phyloP scores from a whole-genome alignment of 1,140 invertebrate genomes.

The Periplaneta americana region DNA sequence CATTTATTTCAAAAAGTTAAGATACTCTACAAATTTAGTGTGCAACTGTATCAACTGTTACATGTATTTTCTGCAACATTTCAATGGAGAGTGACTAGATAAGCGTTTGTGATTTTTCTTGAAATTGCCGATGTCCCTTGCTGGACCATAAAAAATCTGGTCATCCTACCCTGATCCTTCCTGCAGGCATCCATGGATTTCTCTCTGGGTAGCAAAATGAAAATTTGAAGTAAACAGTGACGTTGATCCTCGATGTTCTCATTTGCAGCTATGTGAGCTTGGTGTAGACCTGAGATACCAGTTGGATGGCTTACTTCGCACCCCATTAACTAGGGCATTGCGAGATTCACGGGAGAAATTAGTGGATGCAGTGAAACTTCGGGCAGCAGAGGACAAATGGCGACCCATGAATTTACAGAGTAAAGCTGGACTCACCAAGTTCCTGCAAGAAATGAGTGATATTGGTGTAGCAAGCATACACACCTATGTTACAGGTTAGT shows the following conservation, averaged over 20 bases:
- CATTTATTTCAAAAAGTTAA: too few relatives aligned
- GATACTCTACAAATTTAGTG: too few relatives aligned
- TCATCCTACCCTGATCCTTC: too few relatives aligned
- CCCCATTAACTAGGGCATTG: slow-evolving; percentile 55
- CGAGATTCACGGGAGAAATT: slow-evolving; percentile 67
- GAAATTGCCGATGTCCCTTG: too few relatives aligned
- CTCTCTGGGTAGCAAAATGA: too few relatives aligned
- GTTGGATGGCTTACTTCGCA: slow-evolving; percentile 69
- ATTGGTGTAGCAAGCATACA: slow-evolving; percentile 46
- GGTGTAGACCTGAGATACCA: slow-evolving; percentile 81
- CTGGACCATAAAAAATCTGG: too few relatives aligned
- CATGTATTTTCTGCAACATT: too few relatives aligned
- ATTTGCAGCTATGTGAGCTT: slow-evolving; percentile 52
- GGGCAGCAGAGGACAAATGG: slow-evolving; percentile 66
- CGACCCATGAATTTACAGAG: slow-evolving; percentile 59
- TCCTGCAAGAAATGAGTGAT: slow-evolving; percentile 49
- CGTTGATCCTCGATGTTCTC: slow-evolving; percentile 8
- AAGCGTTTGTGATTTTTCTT: too few relatives aligned
- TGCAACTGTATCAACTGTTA: too few relatives aligned
- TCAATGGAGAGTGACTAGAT: too few relatives aligned
- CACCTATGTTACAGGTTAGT: slow-evolving; percentile 47
- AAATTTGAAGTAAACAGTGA: too few relatives aligned
- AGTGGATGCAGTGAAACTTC: slow-evolving; percentile 64
- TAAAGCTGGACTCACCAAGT: slow-evolving; percentile 44
- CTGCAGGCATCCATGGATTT: too few relatives aligned